These are phyloP conservation scores for Athalia cordata DNA, from an alignment of 2,888 invertebrate genomes.

Conservation along the genomic window DNA sequence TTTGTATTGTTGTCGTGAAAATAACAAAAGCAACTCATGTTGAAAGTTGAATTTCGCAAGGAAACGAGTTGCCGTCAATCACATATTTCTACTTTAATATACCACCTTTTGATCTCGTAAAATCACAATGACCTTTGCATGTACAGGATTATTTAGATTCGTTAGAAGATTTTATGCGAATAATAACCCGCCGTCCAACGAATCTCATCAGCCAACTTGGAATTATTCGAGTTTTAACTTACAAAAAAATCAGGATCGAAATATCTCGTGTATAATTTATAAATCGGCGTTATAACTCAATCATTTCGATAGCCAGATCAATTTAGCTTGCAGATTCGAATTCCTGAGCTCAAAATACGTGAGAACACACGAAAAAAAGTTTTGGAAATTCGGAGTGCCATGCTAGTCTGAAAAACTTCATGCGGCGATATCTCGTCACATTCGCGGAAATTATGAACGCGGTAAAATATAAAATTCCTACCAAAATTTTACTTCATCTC, in stretches of 20 bases:
- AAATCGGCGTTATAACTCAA: too few species aligned
- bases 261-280: too few species aligned
- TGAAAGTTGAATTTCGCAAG: neutral
- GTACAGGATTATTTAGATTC: conserved; percentile 16
- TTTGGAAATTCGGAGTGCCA: too few species aligned
- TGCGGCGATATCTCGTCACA: too few species aligned
- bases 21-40: neutral
- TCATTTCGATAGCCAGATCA: too few species aligned
- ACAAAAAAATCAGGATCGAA: neutral
- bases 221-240: neutral
- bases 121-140: conserved; percentile 6
- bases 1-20: conserved; percentile 1
- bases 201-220: neutral
- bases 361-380: too few species aligned
- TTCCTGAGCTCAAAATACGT: too few species aligned
- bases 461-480: too few species aligned
- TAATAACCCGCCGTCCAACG: conserved; percentile 6
- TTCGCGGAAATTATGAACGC: too few species aligned
- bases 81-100: conserved; percentile 6
- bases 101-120: conserved; percentile 7
- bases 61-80: neutral
- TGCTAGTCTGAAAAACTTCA: too few species aligned
- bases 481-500: too few species aligned
- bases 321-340: too few species aligned
- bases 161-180: conserved; percentile 9